Evolutionary conservation across 2,113 vertebrate species (phyloP).

Genomic region (Chionomys nivalis): DNA sequence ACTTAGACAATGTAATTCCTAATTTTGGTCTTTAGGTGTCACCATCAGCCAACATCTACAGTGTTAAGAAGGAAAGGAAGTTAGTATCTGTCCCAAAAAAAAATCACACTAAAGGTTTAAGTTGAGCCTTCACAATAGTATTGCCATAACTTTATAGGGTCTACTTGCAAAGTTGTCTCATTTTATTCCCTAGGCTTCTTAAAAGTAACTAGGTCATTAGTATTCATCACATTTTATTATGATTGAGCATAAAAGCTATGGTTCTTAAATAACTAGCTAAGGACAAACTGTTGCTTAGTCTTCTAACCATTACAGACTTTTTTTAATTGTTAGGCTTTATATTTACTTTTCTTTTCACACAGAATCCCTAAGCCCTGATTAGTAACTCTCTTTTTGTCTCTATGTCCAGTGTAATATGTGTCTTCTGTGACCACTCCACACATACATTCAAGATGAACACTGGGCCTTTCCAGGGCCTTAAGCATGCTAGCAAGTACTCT

Average conservation of each 20-base stretch:
- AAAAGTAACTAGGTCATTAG: not conserved
- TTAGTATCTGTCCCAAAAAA: not conserved
- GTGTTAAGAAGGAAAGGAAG: not conserved
- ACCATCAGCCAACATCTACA: constrained; percentile 6
- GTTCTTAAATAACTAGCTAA: constrained; percentile 1
- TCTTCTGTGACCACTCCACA: not conserved
- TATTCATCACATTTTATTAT: constrained; percentile 37
- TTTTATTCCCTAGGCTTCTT: not conserved
- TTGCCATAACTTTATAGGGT: not conserved
- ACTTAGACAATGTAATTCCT: constrained; percentile 2
- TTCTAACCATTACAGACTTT: constrained; percentile 42
- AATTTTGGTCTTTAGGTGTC: constrained; percentile 70
- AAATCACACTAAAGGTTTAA: not conserved
- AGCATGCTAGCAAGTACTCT: not conserved
- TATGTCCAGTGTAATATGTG: not conserved
- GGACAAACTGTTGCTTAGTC: constrained; percentile 1
- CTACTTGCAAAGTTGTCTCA: constrained; percentile 17
- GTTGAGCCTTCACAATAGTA: not conserved
- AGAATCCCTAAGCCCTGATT: constrained; percentile 46
- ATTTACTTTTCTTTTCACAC: constrained; percentile 57
- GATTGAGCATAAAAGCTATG: constrained; percentile 14
- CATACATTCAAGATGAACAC: not conserved
- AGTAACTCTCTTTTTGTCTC: not conserved
- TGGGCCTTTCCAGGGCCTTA: not conserved
- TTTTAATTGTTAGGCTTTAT: constrained; percentile 34